Conservation (phyloP, 2,113 vertebrate genomes). For the Engraulis encrasicolus region DNA sequence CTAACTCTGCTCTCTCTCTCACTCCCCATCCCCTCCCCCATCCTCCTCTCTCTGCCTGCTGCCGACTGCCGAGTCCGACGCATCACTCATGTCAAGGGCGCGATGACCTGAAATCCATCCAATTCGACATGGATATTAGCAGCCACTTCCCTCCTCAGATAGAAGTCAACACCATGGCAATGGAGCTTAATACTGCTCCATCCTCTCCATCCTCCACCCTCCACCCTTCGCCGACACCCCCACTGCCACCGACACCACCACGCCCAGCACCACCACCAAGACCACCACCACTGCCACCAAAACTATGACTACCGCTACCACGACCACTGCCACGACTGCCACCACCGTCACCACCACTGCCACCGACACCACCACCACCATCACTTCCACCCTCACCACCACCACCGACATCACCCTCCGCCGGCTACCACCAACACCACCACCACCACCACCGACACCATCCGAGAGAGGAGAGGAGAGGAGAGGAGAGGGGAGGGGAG, state of each 20-base stretch:
- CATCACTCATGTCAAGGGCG: conserved; percentile 24
- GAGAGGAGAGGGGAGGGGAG: background rate
- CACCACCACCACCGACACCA: background rate
- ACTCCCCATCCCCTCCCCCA: background rate
- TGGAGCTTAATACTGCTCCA: conserved; percentile 10
- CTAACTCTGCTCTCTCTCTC: too few relatives aligned
- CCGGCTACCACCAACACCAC: background rate
- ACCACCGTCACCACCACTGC: background rate
- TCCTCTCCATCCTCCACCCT: too few relatives aligned
- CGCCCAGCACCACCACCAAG: background rate
- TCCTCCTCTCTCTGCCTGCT: too few relatives aligned
- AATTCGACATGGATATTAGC: conserved; percentile 9
- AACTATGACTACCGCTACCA: background rate
- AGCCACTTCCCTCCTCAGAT: conserved; percentile 14
- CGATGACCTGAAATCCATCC: conserved; percentile 22
- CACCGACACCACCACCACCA: background rate
- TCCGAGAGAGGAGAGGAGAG: background rate
- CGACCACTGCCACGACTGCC: too few relatives aligned
- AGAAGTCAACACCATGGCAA: conserved; percentile 12
- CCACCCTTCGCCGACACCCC: background rate
- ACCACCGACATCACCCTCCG: background rate
- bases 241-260: background rate
- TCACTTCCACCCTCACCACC: background rate
- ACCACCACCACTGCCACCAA: background rate
- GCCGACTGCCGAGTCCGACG: background rate